Evolutionary conservation across 1,140 invertebrate genomes (phyloP), one percentile per base, ranked within the genome.

Genomic region (Gonatopus flavifemur): DNA sequence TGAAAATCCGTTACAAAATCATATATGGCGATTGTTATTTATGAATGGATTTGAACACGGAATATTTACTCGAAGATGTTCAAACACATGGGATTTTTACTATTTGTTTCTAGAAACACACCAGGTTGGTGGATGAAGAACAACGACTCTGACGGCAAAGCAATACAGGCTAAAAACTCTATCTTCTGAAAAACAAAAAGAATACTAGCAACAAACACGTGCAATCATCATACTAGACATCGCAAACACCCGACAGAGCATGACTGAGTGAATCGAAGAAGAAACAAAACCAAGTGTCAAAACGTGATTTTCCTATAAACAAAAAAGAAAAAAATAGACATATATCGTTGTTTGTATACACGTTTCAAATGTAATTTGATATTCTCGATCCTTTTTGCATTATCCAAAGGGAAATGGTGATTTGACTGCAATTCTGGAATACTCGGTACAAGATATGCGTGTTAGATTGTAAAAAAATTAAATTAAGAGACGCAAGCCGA

Each of bases 71-170:
- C 37, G 47, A 48, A 12, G 49, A 49, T 24, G 55, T 62, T 61
- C 57, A 63, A 64, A 40, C 55, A 57, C 62, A 49, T 52, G 59
- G 45, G 56, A 59, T 57, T 69, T 64, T 62, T 32, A 55, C 48
- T 69, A 72, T 70, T 59, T 76, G 62, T 66, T 76, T 76, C 44
- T 66, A 76, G 73, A 72, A 46, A 69, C 69, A 59, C 68, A 74
- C 61, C 70, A 72, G 24, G 53, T 67, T 45, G 73, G 66, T 58
- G 28, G 49, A 49, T 21, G 56, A 55, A 31, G 43, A 52, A 33
- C 59, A 54, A 59, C 59, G 52, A 57, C 52, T 63, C 52, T 55
- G 54, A 57, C 54, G 55, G 54, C 55, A 67, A 70, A 69, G 60
- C 60, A 66, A 66, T 66, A 64, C 40, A 50, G 53, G 49, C 47